A percentile compares a stretch with the other conserved stretches of the same genome.
Conservation (phyloP, 2,113 vertebrate genomes). For the Takifugu flavidus region DNA sequence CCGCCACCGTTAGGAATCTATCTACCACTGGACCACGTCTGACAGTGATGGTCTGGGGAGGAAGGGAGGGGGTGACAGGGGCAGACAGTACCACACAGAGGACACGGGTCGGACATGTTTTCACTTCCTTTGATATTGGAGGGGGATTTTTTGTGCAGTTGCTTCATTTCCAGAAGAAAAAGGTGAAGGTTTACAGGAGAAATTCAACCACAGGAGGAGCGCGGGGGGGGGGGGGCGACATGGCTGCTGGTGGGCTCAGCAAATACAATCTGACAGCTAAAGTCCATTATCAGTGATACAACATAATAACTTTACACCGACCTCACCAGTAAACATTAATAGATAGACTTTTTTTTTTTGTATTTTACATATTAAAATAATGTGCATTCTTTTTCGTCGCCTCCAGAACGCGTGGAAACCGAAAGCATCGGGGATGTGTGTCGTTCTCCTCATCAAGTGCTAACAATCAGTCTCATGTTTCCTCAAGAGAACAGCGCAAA, state of each 20-base stretch:
- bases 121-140: slow-evolving; percentile 33
- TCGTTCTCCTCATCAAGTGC: slow-evolving; percentile 57
- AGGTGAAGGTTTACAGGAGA: slow-evolving; percentile 17
- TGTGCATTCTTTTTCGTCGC: slow-evolving; percentile 63
- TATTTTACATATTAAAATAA: slow-evolving; percentile 79
- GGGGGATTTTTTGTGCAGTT: background rate
- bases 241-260: slow-evolving; percentile 51
- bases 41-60: slow-evolving; percentile 52
- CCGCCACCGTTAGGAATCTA: slow-evolving; percentile 53
- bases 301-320: slow-evolving; percentile 73
- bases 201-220: slow-evolving; percentile 30
- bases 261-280: slow-evolving; percentile 70
- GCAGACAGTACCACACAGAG: slow-evolving; percentile 52
- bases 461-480: slow-evolving; percentile 44
- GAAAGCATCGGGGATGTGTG: slow-evolving; percentile 38
- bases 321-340: slow-evolving; percentile 78
- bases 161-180: slow-evolving; percentile 5
- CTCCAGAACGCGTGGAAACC: slow-evolving; percentile 36
- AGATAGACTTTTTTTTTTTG: slow-evolving; percentile 73
- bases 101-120: slow-evolving; percentile 27
- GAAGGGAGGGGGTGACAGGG: slow-evolving; percentile 64
- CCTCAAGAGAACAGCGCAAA: slow-evolving; percentile 42
- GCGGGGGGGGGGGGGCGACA: slow-evolving; percentile 23
- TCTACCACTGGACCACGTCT: slow-evolving; percentile 59
- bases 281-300: slow-evolving; percentile 64